Conservation (phyloP, 2,888 invertebrate species). For the Gandaritis pyraliata region DNA sequence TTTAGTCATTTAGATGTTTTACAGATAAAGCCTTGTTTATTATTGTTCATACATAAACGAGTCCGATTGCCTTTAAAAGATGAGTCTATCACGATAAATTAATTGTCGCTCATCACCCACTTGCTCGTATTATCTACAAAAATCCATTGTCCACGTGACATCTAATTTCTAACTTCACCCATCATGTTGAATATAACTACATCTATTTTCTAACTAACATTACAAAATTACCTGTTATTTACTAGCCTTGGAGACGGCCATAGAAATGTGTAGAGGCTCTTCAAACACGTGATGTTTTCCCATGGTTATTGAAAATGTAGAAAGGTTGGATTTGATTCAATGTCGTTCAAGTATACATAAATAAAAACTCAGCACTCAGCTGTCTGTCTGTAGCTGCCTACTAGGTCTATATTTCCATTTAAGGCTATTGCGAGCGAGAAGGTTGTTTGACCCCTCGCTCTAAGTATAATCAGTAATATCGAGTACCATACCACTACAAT, state of each 20-base stretch:
- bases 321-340: neutral
- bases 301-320: conserved; percentile 12
- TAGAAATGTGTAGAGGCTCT: conserved; percentile 1
- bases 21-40: neutral
- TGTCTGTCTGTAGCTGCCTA: no score
- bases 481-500: no score
- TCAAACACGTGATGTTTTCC: conserved; percentile 22
- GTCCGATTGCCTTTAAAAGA: no score
- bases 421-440: no score
- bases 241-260: conserved; percentile 19
- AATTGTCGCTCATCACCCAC: no score
- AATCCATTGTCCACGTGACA: no score
- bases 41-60: no score
- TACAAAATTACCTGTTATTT: conserved; percentile 26
- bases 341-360: neutral
- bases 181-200: conserved; percentile 3
- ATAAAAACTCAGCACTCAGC: neutral
- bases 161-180: neutral
- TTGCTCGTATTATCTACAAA: no score
- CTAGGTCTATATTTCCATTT: no score
- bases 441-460: no score
- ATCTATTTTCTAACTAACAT: conserved; percentile 18
- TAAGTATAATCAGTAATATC: no score
- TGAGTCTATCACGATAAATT: no score
- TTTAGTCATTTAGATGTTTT: neutral